Evolutionary conservation across 2,113 vertebrate genomes (phyloP).

Genomic region (Silurus glanis): DNA sequence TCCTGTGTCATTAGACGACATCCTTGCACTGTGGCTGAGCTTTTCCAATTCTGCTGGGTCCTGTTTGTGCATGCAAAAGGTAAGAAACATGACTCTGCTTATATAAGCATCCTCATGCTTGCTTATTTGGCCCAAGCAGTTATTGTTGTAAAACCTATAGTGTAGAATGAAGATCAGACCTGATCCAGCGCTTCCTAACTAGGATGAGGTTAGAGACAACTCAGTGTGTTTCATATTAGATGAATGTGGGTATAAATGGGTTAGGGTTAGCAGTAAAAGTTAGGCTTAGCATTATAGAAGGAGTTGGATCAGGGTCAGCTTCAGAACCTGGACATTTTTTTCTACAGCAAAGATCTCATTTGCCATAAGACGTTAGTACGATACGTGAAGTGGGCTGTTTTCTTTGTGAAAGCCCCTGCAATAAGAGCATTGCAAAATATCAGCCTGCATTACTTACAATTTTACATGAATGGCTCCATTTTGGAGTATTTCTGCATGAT

Average conservation of each 20-base stretch:
- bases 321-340: not conserved
- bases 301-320: not conserved
- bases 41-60: slow-evolving; percentile 96
- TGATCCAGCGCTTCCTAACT: not conserved
- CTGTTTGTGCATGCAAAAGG: slow-evolving; percentile 94
- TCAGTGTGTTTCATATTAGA: not conserved
- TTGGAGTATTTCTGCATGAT: not conserved
- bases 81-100: slow-evolving; percentile 61
- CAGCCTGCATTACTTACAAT: not conserved
- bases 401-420: not conserved
- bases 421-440: not conserved
- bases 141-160: no score
- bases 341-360: not conserved
- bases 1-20: slow-evolving; percentile 77
- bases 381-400: not conserved
- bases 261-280: not conserved
- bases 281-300: not conserved
- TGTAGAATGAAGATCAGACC: no score
- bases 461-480: not conserved
- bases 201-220: not conserved
- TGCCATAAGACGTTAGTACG: not conserved
- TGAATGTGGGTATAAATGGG: not conserved
- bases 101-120: not conserved
- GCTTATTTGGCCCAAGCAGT: not conserved
- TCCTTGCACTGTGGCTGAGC: slow-evolving; percentile 86